Conservation (phyloP, 2,113 vertebrate genomes). For the Burhinus oedicnemus region DNA sequence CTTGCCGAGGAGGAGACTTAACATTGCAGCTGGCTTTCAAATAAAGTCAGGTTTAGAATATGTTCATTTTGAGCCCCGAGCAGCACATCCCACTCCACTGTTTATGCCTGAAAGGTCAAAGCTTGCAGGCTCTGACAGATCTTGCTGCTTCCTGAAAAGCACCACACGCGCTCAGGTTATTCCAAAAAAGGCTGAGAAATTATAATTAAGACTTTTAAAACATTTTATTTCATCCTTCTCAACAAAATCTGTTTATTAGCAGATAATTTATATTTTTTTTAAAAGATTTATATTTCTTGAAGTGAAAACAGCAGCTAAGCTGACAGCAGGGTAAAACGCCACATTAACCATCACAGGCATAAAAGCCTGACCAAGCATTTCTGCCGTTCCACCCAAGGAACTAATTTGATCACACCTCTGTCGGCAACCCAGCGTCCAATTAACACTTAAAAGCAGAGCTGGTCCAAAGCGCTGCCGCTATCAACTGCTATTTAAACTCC, state of each 20-base stretch:
- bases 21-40: not conserved
- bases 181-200: not conserved
- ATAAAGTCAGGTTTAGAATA: not conserved
- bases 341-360: not conserved
- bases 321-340: not conserved
- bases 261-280: not conserved
- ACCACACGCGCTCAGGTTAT: not conserved
- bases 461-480: slow-evolving; percentile 6
- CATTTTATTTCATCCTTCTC: not conserved
- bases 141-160: not conserved
- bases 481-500: not conserved
- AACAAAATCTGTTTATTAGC: not conserved
- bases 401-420: slow-evolving; percentile 3
- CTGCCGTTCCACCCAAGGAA: not conserved
- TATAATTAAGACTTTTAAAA: not conserved
- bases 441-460: slow-evolving; percentile 14
- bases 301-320: not conserved
- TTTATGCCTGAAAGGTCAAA: not conserved
- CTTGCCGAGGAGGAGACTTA: not conserved
- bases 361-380: slow-evolving; percentile 19
- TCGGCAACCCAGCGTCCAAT: not conserved
- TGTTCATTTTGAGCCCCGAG: not conserved
- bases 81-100: not conserved
- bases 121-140: not conserved
- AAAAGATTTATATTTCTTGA: not conserved